Evolutionary conservation across 2,113 vertebrate species (phyloP).

Genomic region (Micromys minutus): DNA sequence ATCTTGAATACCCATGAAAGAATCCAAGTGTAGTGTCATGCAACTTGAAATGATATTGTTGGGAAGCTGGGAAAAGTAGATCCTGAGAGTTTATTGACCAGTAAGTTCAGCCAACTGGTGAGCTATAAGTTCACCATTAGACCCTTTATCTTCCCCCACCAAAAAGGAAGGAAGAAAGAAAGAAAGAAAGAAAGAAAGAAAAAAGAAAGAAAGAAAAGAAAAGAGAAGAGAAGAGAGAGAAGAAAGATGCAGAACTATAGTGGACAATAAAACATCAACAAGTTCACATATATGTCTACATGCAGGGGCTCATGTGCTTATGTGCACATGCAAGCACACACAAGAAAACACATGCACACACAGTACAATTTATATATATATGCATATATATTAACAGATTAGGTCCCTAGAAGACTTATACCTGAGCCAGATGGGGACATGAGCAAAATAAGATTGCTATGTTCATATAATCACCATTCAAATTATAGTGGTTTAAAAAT

Average conservation of each 20-base stretch:
- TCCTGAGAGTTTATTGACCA: too few species aligned
- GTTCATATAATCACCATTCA: background rate
- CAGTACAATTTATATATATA: background rate
- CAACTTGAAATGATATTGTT: background rate
- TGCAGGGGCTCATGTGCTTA: too few species aligned
- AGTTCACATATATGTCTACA: too few species aligned
- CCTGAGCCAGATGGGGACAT: background rate
- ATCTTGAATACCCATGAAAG: background rate
- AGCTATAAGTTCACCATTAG: background rate
- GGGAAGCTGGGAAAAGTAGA: background rate
- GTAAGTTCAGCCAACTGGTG: background rate
- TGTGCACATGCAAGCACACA: too few species aligned
- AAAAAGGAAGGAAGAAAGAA: too few species aligned
- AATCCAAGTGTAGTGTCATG: background rate
- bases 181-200: too few species aligned
- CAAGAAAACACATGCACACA: background rate
- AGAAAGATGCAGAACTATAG: background rate
- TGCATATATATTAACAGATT: background rate
- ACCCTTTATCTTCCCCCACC: background rate
- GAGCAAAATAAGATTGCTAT: background rate
- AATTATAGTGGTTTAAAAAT: constrained; percentile 65
- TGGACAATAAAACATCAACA: background rate
- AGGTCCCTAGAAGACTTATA: background rate
- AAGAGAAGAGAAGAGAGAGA: too few species aligned
- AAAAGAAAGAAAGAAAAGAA: too few species aligned